Base-by-base conservation (phyloP, 2,113 vertebrate genomes). In the Myotis yumanensis region DNA sequence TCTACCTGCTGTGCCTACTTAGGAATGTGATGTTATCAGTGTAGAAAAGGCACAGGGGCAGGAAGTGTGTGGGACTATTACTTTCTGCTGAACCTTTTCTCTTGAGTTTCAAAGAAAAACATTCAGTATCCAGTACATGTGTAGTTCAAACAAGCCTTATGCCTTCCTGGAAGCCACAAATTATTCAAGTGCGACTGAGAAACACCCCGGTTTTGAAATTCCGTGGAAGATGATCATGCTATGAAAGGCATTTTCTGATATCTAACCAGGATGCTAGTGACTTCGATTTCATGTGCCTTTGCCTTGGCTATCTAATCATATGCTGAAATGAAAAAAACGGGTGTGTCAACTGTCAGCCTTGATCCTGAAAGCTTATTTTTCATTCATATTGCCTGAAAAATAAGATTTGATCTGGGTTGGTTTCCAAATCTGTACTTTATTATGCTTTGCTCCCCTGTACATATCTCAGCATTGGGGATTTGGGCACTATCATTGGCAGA, bases 61-160 rank as follows among this genome's bases (percentile, higher is more conserved):
- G 71, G 37, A 94, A 77, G 52, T 14, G 23, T 0, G 66, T 5
- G 4, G 3, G 23, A 17, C 11, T 79, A 87, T 90, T 82, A 35
- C 51, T 89, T 54, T 93, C 76, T 89, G 35, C 66, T 86, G 3
- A 79, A n/a, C 62, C 69, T 85, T 76, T 90, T 52, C 51, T 77
- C 51, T 94, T 75, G 69, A 37, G 32, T 87, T 94, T 89, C 94
- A 89, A 89, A 91, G 43, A 64, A 94, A 92, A 94, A 92, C 69
- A 90, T 59, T 80, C 93, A 81, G 20, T 68, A 86, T 51, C 59
- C 43, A 71, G n/a, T 6, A 18, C 4, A 11, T 57, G 69, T 3
- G 5, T 73, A 30, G 35, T 66, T 87, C 20, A 64, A 54, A 91
- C 28, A 46, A 80, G 35, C 32, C 23, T 17, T 25, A 54, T 20